These are phyloP conservation scores for Loripinus fragilis DNA, from an alignment of 2,888 invertebrate species.

Conservation along the genomic window DNA sequence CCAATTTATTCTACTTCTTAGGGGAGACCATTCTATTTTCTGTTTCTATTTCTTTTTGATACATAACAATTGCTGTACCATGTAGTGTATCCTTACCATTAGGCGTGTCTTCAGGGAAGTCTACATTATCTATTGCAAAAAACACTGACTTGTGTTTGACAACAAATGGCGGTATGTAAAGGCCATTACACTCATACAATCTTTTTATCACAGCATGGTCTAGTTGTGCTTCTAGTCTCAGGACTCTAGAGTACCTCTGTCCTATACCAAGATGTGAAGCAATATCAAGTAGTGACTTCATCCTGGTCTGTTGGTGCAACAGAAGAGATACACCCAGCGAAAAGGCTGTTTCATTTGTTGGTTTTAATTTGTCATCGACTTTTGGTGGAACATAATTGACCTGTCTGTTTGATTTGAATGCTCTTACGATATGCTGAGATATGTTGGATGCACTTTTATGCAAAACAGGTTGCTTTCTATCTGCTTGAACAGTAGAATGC, in stretches of 20 bases:
- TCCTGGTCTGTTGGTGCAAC: constrained; percentile 10
- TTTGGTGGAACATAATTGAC: not conserved
- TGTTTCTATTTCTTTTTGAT: not conserved
- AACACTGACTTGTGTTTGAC: constrained; percentile 9
- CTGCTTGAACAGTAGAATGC: not conserved
- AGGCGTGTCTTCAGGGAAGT: constrained; percentile 17
- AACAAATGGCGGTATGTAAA: constrained; percentile 16
- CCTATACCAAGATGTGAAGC: not conserved
- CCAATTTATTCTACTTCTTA: not conserved
- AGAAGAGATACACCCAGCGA: constrained; percentile 5
- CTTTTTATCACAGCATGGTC: not conserved
- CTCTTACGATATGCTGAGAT: constrained; percentile 1
- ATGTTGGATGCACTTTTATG: constrained; percentile 15
- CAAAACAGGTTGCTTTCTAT: not conserved
- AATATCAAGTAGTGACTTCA: constrained; percentile 2
- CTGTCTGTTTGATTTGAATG: constrained; percentile 7
- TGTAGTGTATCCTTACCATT: constrained; percentile 3
- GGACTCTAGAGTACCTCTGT: not conserved
- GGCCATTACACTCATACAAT: not conserved
- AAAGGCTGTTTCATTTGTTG: constrained; percentile 7
- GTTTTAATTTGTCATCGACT: constrained; percentile 6
- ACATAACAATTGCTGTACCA: constrained; percentile 11
- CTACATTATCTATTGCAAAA: constrained; percentile 18
- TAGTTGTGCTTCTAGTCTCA: not conserved
- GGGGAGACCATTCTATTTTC: not conserved